Evolutionary conservation across 30 jellyfish, hydroid and myxozoan species (phyloP), one percentile per base, ranked within the genome.

Genomic region (Catostylus mosaicus): DNA sequence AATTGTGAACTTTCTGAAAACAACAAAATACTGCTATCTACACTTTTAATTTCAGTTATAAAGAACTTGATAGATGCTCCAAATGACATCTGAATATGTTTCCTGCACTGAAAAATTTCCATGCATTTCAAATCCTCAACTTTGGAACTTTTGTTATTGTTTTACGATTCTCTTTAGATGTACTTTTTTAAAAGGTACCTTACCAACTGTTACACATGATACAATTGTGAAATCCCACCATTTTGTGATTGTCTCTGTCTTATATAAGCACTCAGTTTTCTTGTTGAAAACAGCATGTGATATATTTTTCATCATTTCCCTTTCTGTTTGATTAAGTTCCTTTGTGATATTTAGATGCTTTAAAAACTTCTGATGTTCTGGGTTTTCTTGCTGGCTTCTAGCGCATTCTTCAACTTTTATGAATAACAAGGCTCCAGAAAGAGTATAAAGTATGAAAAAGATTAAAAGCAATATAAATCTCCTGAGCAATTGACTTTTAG

Each of bases 171-270:
- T n/a, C n/a, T n/a, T n/a, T n/a, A n/a, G n/a, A n/a, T n/a, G n/a
- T n/a, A n/a, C n/a, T n/a, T n/a, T n/a, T n/a, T n/a, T n/a, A n/a
- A 8, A 43, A 43, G 12, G 16, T 6, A 43, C 56, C 70, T 63
- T 40, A 80, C 90, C 90, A 16, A 80, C 52, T n/a, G 90, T 65
- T 11, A 82, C 64, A 32, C 75, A 22, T 18, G 76, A 22, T 62
- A 80, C 75, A 47, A 65, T 27, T 3, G 90, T 80, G 35, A 80
- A 80, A 5, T 63, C 83, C 90, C 85, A 73, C 85, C 85, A 73
- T 31, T 73, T 73, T 14, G 31, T 67, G 32, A 73, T 30, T 24
- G 29, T 73, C 33, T 47, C 59, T 30, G 7, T 51, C 31, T 18
- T 30, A 6, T 46, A 23, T 43, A 59, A 60, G 23, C 85, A 73